These are phyloP conservation scores for Escarpia spicata DNA, from an alignment of 2,888 invertebrate genomes.

Conservation along the genomic window DNA sequence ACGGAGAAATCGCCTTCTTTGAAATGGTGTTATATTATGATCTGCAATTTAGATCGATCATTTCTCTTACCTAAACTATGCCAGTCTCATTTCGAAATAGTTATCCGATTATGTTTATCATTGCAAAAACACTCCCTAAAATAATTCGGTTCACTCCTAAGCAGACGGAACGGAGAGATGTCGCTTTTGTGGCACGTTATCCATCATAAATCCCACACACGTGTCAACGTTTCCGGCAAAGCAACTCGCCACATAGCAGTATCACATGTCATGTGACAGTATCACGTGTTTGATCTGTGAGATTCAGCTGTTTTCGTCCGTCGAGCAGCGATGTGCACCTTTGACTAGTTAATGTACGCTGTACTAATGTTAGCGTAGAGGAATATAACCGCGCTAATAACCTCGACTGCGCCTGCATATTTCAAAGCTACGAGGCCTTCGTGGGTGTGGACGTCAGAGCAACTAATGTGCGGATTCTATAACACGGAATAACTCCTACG, in stretches of 20 bases:
- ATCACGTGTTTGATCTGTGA: background rate
- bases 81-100: background rate
- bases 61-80: background rate
- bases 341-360: background rate
- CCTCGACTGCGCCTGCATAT: background rate
- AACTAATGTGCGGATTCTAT: background rate
- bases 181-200: background rate
- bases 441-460: background rate
- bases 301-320: background rate
- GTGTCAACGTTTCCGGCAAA: background rate
- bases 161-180: background rate
- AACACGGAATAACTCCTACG: background rate
- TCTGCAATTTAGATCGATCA: too few species aligned
- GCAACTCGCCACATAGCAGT: background rate
- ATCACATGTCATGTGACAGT: background rate
- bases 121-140: background rate
- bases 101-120: background rate
- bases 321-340: background rate
- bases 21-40: too few species aligned
- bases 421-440: background rate
- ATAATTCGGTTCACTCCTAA: background rate
- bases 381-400: background rate
- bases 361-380: background rate
- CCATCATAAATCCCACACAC: background rate
- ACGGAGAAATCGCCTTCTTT: too few species aligned